Evolutionary conservation across 2,797 vertebrate genomes (phyloP).

Genomic region (Furcifer pardalis): DNA sequence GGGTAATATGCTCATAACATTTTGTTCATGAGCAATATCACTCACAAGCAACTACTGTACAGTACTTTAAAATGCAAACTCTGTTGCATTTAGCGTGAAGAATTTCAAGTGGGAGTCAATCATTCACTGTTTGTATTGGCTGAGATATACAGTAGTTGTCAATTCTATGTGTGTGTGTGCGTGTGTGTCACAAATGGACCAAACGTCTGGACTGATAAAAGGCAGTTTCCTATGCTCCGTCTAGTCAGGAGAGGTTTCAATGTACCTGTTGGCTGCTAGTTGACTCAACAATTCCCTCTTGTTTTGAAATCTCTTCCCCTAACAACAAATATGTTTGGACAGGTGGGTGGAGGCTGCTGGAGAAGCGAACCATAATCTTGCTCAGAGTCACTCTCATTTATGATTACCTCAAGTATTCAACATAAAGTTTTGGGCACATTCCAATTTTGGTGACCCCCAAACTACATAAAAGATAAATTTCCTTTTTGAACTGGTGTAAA

Average conservation of each 20-base stretch:
- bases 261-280: background rate
- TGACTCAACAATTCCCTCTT: background rate
- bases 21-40: background rate
- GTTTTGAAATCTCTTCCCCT: background rate
- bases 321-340: background rate
- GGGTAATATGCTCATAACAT: background rate
- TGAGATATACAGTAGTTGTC: background rate
- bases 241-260: background rate
- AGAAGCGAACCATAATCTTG: background rate
- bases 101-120: background rate
- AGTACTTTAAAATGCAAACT: no score
- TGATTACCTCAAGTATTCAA: background rate
- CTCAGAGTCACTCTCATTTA: background rate
- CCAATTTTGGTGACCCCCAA: background rate
- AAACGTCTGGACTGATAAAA: background rate
- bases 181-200: background rate
- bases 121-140: background rate
- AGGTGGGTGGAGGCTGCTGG: background rate
- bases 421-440: background rate
- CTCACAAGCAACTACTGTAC: background rate
- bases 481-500: background rate
- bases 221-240: background rate
- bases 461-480: background rate
- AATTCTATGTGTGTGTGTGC: background rate
- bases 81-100: background rate